phyloP scores from a whole-genome alignment of 1,140 invertebrate genomes.

The Dinoponera quadriceps region DNA sequence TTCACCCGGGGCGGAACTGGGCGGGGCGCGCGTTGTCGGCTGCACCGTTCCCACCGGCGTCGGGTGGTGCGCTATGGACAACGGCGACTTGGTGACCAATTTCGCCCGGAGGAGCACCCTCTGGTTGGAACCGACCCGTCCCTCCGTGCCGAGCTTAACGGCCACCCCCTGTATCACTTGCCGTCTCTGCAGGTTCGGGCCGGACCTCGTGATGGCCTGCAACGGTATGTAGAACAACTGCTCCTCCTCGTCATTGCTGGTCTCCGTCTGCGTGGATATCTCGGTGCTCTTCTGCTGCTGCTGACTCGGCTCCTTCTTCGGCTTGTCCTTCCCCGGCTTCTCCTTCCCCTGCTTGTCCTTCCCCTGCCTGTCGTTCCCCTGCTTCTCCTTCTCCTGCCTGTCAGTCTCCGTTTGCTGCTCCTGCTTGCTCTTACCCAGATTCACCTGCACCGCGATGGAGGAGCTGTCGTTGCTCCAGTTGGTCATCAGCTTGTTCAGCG shows the following conservation, averaged over 20 bases:
- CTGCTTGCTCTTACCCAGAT: conserved; percentile 82
- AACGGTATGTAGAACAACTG: conserved; percentile 91
- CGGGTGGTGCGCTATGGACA: conserved; percentile 85
- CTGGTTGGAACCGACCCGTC: conserved; percentile 87
- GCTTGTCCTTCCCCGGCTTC: no score
- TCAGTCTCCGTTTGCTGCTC: conserved; percentile 52
- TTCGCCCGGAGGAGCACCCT: conserved; percentile 89
- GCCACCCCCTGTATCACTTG: conserved; percentile 89
- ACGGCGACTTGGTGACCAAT: conserved; percentile 88
- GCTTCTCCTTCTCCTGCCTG: no score
- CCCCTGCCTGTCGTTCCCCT: no score
- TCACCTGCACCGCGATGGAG: conserved; percentile 88
- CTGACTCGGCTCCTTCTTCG: conserved; percentile 64
- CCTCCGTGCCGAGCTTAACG: conserved; percentile 89
- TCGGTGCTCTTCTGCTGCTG: conserved; percentile 82
- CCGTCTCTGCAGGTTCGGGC: conserved; percentile 82
- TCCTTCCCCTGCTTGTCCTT: no score
- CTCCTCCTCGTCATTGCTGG: conserved; percentile 84
- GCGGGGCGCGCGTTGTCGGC: conserved; percentile 84
- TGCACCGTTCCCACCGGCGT: conserved; percentile 86
- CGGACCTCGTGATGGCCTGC: conserved; percentile 86
- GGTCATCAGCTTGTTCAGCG: conserved; percentile 82
- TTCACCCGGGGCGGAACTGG: conserved; percentile 64
- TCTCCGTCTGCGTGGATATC: conserved; percentile 86
- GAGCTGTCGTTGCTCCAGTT: conserved; percentile 84